Conservation (phyloP, 2,797 vertebrate genomes). For the Lutjanus argentimaculatus region DNA sequence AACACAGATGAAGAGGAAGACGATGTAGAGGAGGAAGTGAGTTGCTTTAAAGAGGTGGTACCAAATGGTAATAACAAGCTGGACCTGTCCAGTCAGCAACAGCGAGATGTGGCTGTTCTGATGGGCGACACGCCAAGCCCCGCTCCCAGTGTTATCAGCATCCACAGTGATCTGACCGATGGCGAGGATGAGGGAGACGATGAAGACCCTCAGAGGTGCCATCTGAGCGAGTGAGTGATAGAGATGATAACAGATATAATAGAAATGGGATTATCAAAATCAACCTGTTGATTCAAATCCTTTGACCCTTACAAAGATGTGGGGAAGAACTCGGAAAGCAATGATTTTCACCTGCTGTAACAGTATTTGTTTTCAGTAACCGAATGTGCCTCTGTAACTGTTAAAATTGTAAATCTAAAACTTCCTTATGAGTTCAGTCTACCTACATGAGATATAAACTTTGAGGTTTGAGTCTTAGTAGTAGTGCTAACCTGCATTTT, state of each 20-base stretch:
- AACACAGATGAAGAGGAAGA: conserved; percentile 76
- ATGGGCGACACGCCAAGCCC: conserved; percentile 93
- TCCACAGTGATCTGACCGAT: conserved; percentile 93
- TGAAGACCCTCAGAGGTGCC: conserved; percentile 83
- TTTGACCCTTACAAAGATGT: too few species aligned
- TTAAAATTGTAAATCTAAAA: neutral
- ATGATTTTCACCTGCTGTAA: neutral
- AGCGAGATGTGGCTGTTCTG: conserved; percentile 89
- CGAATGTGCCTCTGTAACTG: neutral
- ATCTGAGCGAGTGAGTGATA: conserved; percentile 87
- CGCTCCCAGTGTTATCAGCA: conserved; percentile 93
- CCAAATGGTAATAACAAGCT: conserved; percentile 80
- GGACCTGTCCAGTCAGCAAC: conserved; percentile 82
- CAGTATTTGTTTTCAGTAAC: neutral
- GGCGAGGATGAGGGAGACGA: conserved; percentile 86
- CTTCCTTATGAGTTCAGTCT: neutral
- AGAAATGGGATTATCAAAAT: neutral
- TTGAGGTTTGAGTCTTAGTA: too few species aligned
- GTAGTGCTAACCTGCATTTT: neutral
- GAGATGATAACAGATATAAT: too few species aligned
- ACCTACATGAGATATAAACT: neutral
- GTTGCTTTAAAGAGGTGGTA: conserved; percentile 80
- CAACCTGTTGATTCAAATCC: neutral
- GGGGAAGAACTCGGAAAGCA: neutral
- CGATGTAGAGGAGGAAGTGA: conserved; percentile 73